Evolutionary conservation across 1,140 invertebrate genomes (phyloP).

Genomic region (Euura saliciscinereae): DNA sequence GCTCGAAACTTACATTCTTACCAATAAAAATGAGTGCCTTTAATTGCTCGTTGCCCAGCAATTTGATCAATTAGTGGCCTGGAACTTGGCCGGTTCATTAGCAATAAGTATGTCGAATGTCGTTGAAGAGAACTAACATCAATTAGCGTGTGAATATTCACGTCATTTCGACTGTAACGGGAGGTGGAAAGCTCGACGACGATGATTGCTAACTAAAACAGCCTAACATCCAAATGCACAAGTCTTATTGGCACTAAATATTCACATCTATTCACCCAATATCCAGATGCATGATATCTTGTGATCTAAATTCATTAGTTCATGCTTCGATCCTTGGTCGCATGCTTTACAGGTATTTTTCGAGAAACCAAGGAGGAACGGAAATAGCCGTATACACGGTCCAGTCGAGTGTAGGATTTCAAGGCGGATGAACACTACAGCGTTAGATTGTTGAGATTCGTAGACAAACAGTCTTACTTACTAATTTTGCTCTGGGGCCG

Average conservation of each 20-base stretch:
- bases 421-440: constrained; percentile 3
- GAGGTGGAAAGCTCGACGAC: too few relatives aligned
- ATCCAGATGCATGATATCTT: too few relatives aligned
- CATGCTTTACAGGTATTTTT: too few relatives aligned
- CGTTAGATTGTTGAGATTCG: constrained; percentile 6
- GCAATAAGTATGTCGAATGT: neutral
- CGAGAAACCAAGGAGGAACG: neutral
- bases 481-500: constrained; percentile 62
- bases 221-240: too few relatives aligned
- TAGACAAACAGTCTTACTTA: constrained; percentile 54
- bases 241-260: too few relatives aligned
- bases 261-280: too few relatives aligned
- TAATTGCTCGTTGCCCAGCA: neutral
- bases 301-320: too few relatives aligned
- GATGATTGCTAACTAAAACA: too few relatives aligned
- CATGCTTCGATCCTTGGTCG: too few relatives aligned
- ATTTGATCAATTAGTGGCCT: neutral
- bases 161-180: too few relatives aligned
- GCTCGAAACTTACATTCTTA: too few relatives aligned
- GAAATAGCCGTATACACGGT: neutral
- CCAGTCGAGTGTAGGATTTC: neutral
- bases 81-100: neutral
- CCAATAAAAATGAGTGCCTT: neutral
- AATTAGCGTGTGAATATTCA: too few relatives aligned
- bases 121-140: neutral